Evolutionary conservation across 2,888 invertebrate species (phyloP), one percentile per base, ranked within the genome.

Genomic region (Scotopteryx bipunctaria): DNA sequence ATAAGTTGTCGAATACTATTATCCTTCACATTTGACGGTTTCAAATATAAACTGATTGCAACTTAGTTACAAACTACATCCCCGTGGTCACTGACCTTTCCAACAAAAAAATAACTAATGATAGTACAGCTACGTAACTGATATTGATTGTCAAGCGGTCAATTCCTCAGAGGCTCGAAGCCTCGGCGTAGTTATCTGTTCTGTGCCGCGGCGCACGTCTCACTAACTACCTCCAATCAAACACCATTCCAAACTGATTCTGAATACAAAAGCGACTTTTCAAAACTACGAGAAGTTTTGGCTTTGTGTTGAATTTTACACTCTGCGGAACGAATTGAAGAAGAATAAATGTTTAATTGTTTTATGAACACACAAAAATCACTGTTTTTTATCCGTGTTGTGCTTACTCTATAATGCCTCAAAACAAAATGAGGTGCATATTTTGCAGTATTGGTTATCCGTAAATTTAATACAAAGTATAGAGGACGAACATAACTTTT

Each of bases 61-160:
- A n/a, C n/a, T n/a, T 65, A 63, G 64, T 71, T 67, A 65, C 64
- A 69, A 68, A 36, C 54, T 17, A 48, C 55, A 63, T n/a, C n/a
- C n/a, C n/a, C n/a, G n/a, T n/a, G n/a, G n/a, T n/a, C n/a, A n/a
- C n/a, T n/a, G n/a, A n/a, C n/a, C n/a, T n/a, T n/a, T n/a, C n/a
- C n/a, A n/a, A n/a, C n/a, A n/a, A n/a, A n/a, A 19, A 19, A 2
- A 5, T 19, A 19, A 19, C 4, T 25, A 25, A n/a, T n/a, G 9
- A 25, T 9, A 25, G n/a, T 25, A 2, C 3, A n/a, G 25, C 2
- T 6, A 19, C 19, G 19, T 0, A 25, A 11, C 8, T 16, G n/a
- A 48, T 31, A 56, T 52, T 48, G 37, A 52, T 52, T 48, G 40
- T 45, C 42, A 36, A 43, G 36, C 44, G 43, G 19, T 25, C 33